Evolutionary conservation across 2,113 vertebrate genomes (phyloP).

Genomic region (Hemiscyllium ocellatum): DNA sequence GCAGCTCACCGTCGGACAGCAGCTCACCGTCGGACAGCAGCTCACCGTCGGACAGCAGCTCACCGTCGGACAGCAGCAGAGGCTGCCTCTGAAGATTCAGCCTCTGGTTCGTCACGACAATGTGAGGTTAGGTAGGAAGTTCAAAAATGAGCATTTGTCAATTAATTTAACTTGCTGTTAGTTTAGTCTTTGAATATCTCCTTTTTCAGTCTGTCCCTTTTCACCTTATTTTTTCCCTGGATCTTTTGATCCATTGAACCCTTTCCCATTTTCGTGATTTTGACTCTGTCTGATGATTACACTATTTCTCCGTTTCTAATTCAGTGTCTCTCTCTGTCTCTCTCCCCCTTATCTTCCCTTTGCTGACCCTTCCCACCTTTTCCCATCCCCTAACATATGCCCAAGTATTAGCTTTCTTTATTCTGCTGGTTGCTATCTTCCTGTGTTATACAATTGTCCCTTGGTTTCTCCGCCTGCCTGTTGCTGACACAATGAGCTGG

Average conservation of each 20-base stretch:
- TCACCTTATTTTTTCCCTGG: background rate
- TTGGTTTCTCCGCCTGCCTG: background rate
- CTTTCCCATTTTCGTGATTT: background rate
- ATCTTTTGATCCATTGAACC: background rate
- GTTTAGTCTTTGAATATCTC: background rate
- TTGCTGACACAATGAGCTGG: background rate
- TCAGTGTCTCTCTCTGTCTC: background rate
- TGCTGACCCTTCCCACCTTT: background rate
- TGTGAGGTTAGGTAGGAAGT: too few relatives aligned
- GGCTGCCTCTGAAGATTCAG: too few relatives aligned
- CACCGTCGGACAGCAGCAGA: too few relatives aligned
- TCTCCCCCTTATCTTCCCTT: background rate
- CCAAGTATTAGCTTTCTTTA: too few relatives aligned
- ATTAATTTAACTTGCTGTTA: background rate
- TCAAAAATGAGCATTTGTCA: too few relatives aligned
- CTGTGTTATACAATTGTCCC: too few relatives aligned
- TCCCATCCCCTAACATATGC: too few relatives aligned
- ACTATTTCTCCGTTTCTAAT: background rate
- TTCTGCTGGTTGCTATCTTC: too few relatives aligned
- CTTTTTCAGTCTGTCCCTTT: background rate
- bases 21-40: too few relatives aligned
- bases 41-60: too few relatives aligned
- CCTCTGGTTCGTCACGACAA: too few relatives aligned
- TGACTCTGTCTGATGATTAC: background rate
- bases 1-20: too few relatives aligned